Percentiles rank a stretch among this genome's conserved stretches.
Evolutionary conservation across 2,113 vertebrate species (phyloP).

Genomic region (Actinemys pallida): DNA sequence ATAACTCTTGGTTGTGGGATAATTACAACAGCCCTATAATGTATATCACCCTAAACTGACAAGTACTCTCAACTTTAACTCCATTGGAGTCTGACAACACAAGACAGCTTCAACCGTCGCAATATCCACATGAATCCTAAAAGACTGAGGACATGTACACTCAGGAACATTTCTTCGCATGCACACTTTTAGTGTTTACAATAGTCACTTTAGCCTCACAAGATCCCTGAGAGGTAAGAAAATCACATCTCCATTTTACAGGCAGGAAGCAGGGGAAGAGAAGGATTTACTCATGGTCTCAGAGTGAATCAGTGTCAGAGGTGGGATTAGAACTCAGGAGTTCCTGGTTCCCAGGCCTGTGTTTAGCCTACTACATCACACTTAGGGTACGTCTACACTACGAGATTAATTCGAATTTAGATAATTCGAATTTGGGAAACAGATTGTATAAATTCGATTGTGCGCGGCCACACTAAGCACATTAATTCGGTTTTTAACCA

Average conservation of each 20-base stretch:
- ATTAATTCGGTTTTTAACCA: too few species aligned
- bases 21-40: not conserved
- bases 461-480: too few species aligned
- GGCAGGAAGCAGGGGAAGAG: not conserved
- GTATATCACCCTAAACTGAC: not conserved
- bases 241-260: not conserved
- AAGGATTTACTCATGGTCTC: rapidly evolving
- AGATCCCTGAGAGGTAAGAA: rapidly evolving
- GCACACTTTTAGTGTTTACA: not conserved
- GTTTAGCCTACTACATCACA: not conserved
- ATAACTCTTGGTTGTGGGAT: not conserved
- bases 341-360: not conserved
- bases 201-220: not conserved
- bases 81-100: not conserved
- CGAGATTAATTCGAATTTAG: too few species aligned
- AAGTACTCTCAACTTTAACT: not conserved
- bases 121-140: not conserved
- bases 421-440: too few species aligned
- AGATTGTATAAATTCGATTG: too few species aligned
- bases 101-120: not conserved
- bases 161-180: not conserved
- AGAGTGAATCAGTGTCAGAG: not conserved
- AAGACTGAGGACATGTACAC: not conserved
- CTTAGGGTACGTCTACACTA: too few species aligned
- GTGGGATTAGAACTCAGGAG: not conserved